Evolutionary conservation across 2,797 vertebrate genomes (phyloP).

Genomic region (Alauda arvensis): DNA sequence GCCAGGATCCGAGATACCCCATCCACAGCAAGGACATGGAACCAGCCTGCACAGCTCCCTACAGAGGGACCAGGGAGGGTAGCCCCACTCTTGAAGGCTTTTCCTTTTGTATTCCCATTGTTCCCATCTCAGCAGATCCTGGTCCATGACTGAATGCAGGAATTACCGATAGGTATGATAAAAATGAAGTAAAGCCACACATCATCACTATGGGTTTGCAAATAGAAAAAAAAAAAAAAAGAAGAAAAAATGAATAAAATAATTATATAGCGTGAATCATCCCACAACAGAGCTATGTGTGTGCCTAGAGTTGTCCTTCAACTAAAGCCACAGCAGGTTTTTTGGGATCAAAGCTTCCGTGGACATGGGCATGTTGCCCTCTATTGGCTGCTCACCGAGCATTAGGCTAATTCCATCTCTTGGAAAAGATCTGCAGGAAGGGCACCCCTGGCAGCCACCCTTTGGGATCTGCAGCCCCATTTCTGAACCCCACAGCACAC

Average conservation of each 20-base stretch:
- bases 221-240: rapidly evolving
- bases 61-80: neutral
- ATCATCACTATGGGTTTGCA: neutral
- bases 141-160: neutral
- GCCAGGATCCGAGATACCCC: neutral
- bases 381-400: constrained; percentile 14
- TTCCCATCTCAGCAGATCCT: neutral
- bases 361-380: constrained; percentile 44
- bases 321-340: neutral
- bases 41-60: neutral
- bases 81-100: neutral
- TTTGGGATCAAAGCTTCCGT: neutral
- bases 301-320: neutral
- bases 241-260: neutral
- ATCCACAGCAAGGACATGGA: neutral
- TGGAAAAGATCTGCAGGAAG: neutral
- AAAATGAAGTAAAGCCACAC: neutral
- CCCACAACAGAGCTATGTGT: neutral
- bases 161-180: rapidly evolving
- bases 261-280: neutral
- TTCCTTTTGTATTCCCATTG: neutral
- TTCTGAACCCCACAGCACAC: rapidly evolving
- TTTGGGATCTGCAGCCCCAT: neutral
- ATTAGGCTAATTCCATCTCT: neutral
- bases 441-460: neutral